Percentiles rank a stretch among this genome's conserved stretches.
These are phyloP conservation scores for Brenthis ino DNA, from an alignment of 2,888 invertebrate genomes.

Conservation along the genomic window DNA sequence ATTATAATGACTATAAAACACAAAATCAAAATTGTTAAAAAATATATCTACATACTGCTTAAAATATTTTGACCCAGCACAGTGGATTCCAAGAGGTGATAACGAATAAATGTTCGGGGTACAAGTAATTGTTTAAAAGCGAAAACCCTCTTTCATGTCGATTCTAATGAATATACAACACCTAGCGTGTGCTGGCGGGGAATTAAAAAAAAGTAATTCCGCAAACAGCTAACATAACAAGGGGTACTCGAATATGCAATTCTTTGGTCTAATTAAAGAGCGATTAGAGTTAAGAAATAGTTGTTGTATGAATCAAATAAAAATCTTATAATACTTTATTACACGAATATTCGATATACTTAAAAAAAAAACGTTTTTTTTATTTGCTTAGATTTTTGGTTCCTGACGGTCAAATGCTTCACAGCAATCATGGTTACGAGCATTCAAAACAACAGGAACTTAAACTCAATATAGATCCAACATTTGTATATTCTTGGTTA, in stretches of 20 bases:
- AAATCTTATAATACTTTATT: no score
- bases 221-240: constrained; percentile 54
- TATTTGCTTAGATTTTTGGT: no score
- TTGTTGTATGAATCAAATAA: no score
- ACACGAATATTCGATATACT: no score
- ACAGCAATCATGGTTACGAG: no score
- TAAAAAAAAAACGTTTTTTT: no score
- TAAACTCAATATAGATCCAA: no score
- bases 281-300: neutral
- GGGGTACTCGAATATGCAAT: constrained; percentile 49
- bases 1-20: no score
- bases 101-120: constrained; percentile 27
- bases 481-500: constrained; percentile 8
- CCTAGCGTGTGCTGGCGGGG: constrained; percentile 48
- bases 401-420: no score
- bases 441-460: no score
- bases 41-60: neutral
- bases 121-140: constrained; percentile 44
- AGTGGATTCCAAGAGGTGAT: constrained; percentile 27
- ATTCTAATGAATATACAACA: constrained; percentile 52
- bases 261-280: constrained; percentile 37
- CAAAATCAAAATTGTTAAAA: neutral
- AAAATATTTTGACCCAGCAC: constrained; percentile 20
- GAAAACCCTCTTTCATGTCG: constrained; percentile 47
- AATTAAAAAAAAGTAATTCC: constrained; percentile 54